A percentile compares a stretch with the other conserved stretches of the same genome.
phyloP scores from a whole-genome alignment of 1,140 invertebrate species.

The Drosophila lini region DNA sequence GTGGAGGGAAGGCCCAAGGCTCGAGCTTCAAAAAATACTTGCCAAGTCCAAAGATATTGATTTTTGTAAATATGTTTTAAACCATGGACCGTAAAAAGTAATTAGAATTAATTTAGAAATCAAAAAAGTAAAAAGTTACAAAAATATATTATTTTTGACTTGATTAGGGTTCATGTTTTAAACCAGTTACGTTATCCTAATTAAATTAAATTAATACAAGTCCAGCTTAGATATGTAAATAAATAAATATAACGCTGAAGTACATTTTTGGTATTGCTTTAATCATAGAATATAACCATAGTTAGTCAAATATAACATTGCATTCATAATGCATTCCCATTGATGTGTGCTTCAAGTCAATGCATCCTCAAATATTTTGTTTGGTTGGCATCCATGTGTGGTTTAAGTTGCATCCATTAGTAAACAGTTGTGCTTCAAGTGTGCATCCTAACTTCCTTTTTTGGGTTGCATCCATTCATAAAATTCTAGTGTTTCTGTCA shows the following conservation, averaged over 20 bases:
- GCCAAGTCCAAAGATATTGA: neutral
- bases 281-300: neutral
- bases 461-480: neutral
- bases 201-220: too few species aligned
- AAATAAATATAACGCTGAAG: too few species aligned
- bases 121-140: too few species aligned
- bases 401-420: constrained; percentile 1
- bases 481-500: neutral
- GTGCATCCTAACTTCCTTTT: neutral
- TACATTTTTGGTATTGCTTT: neutral
- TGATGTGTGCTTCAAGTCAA: neutral
- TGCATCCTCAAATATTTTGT: neutral
- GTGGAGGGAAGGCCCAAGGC: constrained; percentile 30
- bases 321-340: neutral
- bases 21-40: constrained; percentile 1
- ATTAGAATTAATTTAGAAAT: too few species aligned
- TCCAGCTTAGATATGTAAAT: too few species aligned
- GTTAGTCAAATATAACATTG: constrained; percentile 6
- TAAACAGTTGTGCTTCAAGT: neutral
- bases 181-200: too few species aligned
- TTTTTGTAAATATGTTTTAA: neutral
- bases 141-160: too few species aligned
- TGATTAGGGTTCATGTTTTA: too few species aligned
- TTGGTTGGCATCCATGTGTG: neutral
- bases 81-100: too few species aligned